Percentiles rank a stretch among this genome's conserved stretches.
phyloP scores from a whole-genome alignment of 2,888 invertebrate genomes.

The Trissoscelio sp. region DNA sequence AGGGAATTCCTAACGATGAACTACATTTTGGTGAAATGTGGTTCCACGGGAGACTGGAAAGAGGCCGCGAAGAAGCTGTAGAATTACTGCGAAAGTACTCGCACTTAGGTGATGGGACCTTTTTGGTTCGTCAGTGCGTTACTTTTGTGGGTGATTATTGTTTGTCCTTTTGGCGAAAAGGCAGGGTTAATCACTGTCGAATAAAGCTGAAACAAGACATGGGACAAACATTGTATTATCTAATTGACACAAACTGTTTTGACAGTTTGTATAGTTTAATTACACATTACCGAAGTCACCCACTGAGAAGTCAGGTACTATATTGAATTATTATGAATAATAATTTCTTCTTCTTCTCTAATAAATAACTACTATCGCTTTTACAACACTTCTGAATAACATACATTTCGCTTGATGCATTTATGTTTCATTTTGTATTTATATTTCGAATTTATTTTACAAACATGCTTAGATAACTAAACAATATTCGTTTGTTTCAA shows the following conservation, averaged over 20 bases:
- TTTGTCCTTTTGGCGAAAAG: slow-evolving; percentile 96
- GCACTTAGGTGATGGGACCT: slow-evolving; percentile 83
- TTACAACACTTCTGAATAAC: no score
- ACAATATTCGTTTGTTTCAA: slow-evolving; percentile 70
- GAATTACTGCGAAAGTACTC: slow-evolving; percentile 88
- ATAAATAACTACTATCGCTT: no score
- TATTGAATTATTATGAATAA: no score
- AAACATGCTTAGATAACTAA: slow-evolving; percentile 33
- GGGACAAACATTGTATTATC: slow-evolving; percentile 94
- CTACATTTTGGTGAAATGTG: slow-evolving; percentile 96
- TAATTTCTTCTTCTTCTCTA: no score
- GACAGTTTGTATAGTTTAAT: slow-evolving; percentile 96
- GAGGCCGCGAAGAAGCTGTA: slow-evolving; percentile 90
- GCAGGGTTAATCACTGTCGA: slow-evolving; percentile 95
- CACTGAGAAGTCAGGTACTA: slow-evolving; percentile 92
- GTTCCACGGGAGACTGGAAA: slow-evolving; percentile 95
- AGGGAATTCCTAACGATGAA: slow-evolving; percentile 92
- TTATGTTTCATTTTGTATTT: neutral
- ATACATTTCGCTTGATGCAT: no score
- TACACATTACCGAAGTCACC: slow-evolving; percentile 93
- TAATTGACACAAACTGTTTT: slow-evolving; percentile 94
- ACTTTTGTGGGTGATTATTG: slow-evolving; percentile 98
- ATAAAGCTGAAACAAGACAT: slow-evolving; percentile 95
- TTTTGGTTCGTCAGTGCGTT: slow-evolving; percentile 96
- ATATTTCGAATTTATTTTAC: neutral